Evolutionary conservation across 1,140 invertebrate genomes (phyloP).

Genomic region (Trachymyrmex septentrionalis): DNA sequence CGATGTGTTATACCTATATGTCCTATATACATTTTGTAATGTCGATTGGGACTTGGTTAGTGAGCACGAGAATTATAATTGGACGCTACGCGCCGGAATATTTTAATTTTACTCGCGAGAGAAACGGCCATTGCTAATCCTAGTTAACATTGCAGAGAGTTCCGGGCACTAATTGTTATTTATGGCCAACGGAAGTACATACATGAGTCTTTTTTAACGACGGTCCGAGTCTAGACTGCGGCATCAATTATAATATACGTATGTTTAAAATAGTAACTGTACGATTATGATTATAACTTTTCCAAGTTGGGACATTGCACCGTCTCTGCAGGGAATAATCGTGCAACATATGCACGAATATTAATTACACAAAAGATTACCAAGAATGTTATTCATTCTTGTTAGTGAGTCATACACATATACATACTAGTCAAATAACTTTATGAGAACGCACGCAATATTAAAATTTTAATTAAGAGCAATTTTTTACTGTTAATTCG

Average conservation of each 20-base stretch:
- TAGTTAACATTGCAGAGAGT: conserved; percentile 51
- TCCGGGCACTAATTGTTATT: conserved; percentile 44
- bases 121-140: conserved; percentile 44
- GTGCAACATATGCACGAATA: conserved; percentile 24
- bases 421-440: not conserved
- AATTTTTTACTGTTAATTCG: not conserved
- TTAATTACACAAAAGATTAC: conserved; percentile 41
- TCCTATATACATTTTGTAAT: conserved; percentile 31
- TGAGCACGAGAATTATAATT: conserved; percentile 33
- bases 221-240: not conserved
- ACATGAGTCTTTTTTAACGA: conserved; percentile 47
- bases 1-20: not conserved
- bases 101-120: conserved; percentile 56
- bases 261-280: conserved; percentile 44
- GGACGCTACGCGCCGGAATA: conserved; percentile 17
- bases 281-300: conserved; percentile 46
- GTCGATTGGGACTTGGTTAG: conserved; percentile 17
- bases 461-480: not conserved
- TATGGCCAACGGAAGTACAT: conserved; percentile 8
- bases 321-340: conserved; percentile 15
- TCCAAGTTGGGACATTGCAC: not conserved
- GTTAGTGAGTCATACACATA: not conserved
- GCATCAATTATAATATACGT: conserved; percentile 55
- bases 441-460: not conserved
- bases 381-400: conserved; percentile 38